Conservation (phyloP, 2,797 vertebrate species). For the Gallinago nigripennis region DNA sequence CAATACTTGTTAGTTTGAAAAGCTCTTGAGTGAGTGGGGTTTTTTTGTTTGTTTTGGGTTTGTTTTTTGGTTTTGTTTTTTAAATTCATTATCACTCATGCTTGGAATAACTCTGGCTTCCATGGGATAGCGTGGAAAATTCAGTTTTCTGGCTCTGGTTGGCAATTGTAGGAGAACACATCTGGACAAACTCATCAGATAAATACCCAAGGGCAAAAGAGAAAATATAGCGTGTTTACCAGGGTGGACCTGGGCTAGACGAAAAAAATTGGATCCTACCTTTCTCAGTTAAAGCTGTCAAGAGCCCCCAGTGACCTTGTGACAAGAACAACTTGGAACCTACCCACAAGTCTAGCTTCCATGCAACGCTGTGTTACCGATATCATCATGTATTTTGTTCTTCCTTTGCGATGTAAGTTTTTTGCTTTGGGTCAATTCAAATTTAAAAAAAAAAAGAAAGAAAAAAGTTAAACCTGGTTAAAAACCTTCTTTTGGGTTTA, state of each 20-base stretch:
- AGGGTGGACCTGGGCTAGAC: constrained; percentile 53
- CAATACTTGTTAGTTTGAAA: constrained; percentile 78
- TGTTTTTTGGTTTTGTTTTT: background rate
- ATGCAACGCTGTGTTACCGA: constrained; percentile 63
- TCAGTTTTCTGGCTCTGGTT: constrained; percentile 36
- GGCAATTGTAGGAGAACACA: constrained; percentile 33
- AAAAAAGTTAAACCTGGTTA: constrained; percentile 68
- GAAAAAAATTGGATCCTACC: background rate
- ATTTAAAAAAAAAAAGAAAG: constrained; percentile 57
- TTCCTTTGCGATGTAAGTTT: constrained; percentile 80
- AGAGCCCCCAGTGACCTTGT: background rate
- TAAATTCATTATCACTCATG: constrained; percentile 61
- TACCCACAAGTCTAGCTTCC: constrained; percentile 66
- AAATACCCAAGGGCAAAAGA: constrained; percentile 41
- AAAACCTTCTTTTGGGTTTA: constrained; percentile 35
- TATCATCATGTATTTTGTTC: constrained; percentile 77
- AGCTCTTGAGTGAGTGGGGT: constrained; percentile 68
- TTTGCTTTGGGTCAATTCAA: constrained; percentile 76
- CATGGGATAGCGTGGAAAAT: constrained; percentile 52
- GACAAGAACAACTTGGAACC: constrained; percentile 17
- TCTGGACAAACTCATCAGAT: constrained; percentile 37
- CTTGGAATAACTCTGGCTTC: constrained; percentile 64
- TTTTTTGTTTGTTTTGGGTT: constrained; percentile 19
- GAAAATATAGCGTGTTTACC: constrained; percentile 16
- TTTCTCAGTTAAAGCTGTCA: constrained; percentile 1